A percentile compares a stretch with the other conserved stretches of the same genome.
phyloP scores from a whole-genome alignment of 2,888 invertebrate genomes.

The Cerastis leucographa region DNA sequence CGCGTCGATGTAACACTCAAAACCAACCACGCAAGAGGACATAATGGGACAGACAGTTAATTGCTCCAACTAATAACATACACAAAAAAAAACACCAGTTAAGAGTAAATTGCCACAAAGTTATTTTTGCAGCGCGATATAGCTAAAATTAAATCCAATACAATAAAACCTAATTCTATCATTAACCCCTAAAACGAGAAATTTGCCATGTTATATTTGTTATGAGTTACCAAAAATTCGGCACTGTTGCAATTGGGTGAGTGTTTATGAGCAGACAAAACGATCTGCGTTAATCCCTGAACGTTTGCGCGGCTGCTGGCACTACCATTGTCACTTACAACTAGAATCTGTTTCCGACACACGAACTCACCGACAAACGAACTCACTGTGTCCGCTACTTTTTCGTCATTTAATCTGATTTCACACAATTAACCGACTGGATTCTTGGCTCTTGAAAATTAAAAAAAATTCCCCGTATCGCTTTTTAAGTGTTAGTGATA shows the following conservation, averaged over 20 bases:
- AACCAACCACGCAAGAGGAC: neutral
- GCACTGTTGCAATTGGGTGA: too few relatives aligned
- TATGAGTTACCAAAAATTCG: neutral
- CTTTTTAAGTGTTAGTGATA: neutral
- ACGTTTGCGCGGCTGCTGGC: neutral
- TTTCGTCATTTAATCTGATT: neutral
- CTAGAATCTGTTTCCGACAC: too few relatives aligned
- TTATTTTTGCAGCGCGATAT: neutral
- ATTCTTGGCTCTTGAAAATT: neutral
- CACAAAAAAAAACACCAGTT: neutral
- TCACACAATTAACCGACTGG: neutral
- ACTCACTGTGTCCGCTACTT: too few relatives aligned
- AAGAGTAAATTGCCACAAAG: neutral
- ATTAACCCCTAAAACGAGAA: neutral
- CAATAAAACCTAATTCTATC: neutral
- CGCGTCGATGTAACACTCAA: neutral
- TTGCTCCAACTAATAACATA: neutral
- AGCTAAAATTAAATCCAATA: neutral
- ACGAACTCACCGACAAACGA: too few relatives aligned
- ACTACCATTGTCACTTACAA: neutral
- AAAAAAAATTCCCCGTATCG: neutral
- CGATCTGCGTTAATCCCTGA: too few relatives aligned
- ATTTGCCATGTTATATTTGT: neutral
- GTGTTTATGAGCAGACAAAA: too few relatives aligned
- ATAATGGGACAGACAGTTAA: conserved; percentile 8